Percentiles rank a stretch among this genome's conserved stretches.
Conservation (phyloP, 2,797 vertebrate species). For the Enteromius unitaeniatus region DNA sequence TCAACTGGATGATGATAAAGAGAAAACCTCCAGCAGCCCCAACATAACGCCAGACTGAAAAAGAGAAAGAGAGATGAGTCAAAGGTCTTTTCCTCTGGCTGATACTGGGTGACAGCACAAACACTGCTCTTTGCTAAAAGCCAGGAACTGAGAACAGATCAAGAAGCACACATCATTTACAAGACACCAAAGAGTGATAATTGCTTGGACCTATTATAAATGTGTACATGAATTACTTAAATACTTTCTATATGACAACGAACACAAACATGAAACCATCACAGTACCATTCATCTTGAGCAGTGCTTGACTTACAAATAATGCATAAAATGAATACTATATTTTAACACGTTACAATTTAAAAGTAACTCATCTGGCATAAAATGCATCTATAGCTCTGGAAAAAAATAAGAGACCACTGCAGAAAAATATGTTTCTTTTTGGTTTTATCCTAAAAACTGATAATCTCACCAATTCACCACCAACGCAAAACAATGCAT, state of each 20-base stretch:
- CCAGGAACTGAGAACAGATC: background rate
- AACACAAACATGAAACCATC: background rate
- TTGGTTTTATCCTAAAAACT: no score
- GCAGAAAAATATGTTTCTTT: no score
- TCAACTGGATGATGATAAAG: constrained; percentile 92
- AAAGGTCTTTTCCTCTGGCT: background rate
- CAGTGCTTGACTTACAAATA: background rate
- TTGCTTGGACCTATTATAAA: background rate
- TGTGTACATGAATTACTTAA: background rate
- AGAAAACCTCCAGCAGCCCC: constrained; percentile 85
- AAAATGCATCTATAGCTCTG: no score
- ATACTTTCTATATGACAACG: background rate
- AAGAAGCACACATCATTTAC: background rate
- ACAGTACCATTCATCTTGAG: background rate
- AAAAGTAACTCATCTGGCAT: background rate
- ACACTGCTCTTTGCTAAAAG: background rate
- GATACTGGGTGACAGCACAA: background rate
- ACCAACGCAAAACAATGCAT: no score
- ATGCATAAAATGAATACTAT: background rate
- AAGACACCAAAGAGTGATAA: background rate
- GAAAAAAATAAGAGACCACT: no score
- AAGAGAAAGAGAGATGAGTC: background rate
- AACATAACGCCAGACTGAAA: constrained; percentile 91
- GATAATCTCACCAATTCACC: no score
- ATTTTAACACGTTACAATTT: background rate